These are phyloP conservation scores for Bombus haemorrhoidalis DNA, from an alignment of 1,140 invertebrate genomes.

Conservation along the genomic window DNA sequence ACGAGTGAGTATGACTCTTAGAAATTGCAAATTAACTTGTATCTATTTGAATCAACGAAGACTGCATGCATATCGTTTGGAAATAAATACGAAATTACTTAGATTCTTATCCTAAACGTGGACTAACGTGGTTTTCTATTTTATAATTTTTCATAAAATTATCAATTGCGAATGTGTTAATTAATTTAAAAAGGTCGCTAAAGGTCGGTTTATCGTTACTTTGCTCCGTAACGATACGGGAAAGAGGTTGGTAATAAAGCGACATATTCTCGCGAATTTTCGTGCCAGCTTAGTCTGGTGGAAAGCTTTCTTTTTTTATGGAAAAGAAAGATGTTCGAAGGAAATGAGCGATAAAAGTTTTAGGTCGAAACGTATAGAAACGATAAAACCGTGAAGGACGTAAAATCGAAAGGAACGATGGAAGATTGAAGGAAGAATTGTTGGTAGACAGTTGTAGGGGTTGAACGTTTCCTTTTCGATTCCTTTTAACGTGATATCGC, in stretches of 20 bases:
- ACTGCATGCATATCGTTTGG: no score
- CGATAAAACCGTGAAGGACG: background rate
- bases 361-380: background rate
- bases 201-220: no score
- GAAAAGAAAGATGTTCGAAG: background rate
- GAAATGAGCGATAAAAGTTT: slow-evolving; percentile 17
- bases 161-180: no score
- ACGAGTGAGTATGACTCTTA: background rate
- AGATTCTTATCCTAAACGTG: no score
- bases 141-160: no score
- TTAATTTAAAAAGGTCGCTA: no score
- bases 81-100: no score
- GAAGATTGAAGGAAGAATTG: background rate
- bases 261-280: background rate
- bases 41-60: background rate
- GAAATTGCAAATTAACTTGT: background rate
- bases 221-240: no score
- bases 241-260: background rate
- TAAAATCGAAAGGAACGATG: background rate
- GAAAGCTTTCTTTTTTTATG: no score
- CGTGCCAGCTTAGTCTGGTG: background rate
- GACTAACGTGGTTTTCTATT: no score
- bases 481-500: background rate
- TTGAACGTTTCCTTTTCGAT: background rate
- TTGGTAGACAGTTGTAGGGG: background rate